Percentiles rank a stretch among this genome's conserved stretches.
phyloP scores from a whole-genome alignment of 1,140 invertebrate genomes.

The Geopemphigus sp. region DNA sequence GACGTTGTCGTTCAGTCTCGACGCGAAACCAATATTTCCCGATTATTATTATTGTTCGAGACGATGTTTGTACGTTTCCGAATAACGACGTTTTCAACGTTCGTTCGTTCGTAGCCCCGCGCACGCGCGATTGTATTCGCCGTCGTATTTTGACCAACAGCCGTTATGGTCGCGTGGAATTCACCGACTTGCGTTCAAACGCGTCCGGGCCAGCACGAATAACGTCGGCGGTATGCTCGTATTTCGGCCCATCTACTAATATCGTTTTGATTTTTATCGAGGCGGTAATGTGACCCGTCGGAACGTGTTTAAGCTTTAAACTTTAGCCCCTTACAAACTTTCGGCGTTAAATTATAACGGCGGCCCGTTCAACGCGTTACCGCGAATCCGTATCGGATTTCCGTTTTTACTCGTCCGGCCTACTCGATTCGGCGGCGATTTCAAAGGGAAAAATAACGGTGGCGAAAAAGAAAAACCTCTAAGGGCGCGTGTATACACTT shows the following conservation, averaged over 20 bases:
- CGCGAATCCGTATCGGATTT: slow-evolving; percentile 36
- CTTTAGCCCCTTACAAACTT: slow-evolving; percentile 32
- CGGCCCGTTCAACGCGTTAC: background rate
- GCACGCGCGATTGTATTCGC: no score
- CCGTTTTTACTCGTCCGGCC: background rate
- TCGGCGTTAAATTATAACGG: slow-evolving; percentile 28
- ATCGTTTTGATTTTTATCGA: slow-evolving; percentile 34
- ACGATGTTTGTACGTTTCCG: no score
- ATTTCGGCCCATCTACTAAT: no score
- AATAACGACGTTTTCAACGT: no score
- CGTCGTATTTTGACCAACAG: no score
- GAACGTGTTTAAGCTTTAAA: slow-evolving; percentile 29
- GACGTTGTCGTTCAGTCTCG: background rate
- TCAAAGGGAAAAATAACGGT: slow-evolving; percentile 16
- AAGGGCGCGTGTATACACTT: background rate
- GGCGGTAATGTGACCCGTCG: slow-evolving; percentile 3
- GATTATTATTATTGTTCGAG: no score
- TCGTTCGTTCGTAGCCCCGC: no score
- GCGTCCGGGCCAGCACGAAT: no score
- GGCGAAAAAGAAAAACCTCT: background rate
- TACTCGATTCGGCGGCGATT: slow-evolving; percentile 8
- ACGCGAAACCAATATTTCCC: background rate
- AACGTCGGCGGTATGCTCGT: no score
- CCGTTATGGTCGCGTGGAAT: no score
- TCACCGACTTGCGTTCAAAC: no score